Conservation (phyloP, 2,113 vertebrate species). For the Antigone vipio region DNA sequence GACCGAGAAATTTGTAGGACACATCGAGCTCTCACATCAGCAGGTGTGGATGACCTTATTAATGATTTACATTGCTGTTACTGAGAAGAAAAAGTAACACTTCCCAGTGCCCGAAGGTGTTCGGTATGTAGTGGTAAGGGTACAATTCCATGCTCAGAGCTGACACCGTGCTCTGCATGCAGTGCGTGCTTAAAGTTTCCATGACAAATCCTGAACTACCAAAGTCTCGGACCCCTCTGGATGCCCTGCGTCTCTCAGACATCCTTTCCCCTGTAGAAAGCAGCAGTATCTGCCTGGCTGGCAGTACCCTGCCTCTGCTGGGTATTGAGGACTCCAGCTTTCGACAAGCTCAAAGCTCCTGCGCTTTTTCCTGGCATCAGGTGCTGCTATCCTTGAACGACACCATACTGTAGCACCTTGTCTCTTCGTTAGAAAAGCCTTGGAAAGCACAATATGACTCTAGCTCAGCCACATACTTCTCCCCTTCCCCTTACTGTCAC, state of each 20-base stretch:
- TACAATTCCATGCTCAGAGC: neutral
- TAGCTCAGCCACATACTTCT: neutral
- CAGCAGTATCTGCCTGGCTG: neutral
- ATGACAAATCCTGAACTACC: neutral
- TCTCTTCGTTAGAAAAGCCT: neutral
- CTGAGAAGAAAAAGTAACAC: neutral
- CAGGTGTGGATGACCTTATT: neutral
- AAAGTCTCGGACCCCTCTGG: neutral
- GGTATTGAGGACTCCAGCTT: neutral
- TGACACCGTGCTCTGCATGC: accelerated
- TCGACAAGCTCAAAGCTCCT: neutral
- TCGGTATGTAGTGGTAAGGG: neutral
- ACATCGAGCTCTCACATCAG: neutral
- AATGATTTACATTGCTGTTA: neutral
- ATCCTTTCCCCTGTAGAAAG: neutral
- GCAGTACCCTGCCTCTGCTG: neutral
- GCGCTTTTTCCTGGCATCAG: neutral
- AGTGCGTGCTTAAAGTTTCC: neutral
- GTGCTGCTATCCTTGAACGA: neutral
- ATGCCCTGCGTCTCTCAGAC: neutral
- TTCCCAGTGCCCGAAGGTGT: neutral
- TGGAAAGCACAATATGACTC: neutral
- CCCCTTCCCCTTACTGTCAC: neutral
- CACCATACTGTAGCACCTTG: neutral
- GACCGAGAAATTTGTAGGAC: neutral